phyloP scores from a whole-genome alignment of 2,888 invertebrate species.

The Drosophila limbata region DNA sequence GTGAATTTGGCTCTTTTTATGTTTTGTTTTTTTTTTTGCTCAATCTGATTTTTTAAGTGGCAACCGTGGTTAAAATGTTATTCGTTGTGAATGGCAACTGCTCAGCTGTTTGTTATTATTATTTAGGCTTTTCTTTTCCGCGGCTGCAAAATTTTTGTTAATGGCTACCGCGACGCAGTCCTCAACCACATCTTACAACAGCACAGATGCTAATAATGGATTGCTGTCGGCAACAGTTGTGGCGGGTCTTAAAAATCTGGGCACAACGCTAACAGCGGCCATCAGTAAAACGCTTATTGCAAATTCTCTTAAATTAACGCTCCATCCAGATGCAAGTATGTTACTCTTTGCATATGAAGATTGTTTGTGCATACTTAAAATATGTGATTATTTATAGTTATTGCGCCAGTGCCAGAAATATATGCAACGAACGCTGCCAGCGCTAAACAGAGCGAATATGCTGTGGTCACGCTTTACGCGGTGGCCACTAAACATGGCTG shows the following conservation, averaged over 20 bases:
- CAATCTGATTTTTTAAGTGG: no score
- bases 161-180: constrained; percentile 45
- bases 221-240: constrained; percentile 79
- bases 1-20: no score
- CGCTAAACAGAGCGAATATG: constrained; percentile 85
- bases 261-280: constrained; percentile 73
- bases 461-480: constrained; percentile 81
- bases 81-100: constrained; percentile 33
- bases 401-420: constrained; percentile 84
- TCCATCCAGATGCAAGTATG: constrained; percentile 84
- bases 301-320: constrained; percentile 83
- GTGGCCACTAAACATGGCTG: constrained; percentile 82
- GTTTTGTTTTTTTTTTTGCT: no score
- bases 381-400: constrained; percentile 66
- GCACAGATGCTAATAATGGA: constrained; percentile 23
- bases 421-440: constrained; percentile 83
- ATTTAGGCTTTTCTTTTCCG: constrained; percentile 10
- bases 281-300: constrained; percentile 82
- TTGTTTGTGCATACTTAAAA: not conserved
- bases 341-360: not conserved
- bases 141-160: constrained; percentile 14
- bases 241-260: constrained; percentile 82
- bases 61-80: not conserved
- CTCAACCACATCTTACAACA: constrained; percentile 5
- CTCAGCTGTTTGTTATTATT: constrained; percentile 42